A percentile compares a stretch with the other conserved stretches of the same genome.
phyloP scores from a whole-genome alignment of 2,888 invertebrate species.

The Euplexia lucipara region DNA sequence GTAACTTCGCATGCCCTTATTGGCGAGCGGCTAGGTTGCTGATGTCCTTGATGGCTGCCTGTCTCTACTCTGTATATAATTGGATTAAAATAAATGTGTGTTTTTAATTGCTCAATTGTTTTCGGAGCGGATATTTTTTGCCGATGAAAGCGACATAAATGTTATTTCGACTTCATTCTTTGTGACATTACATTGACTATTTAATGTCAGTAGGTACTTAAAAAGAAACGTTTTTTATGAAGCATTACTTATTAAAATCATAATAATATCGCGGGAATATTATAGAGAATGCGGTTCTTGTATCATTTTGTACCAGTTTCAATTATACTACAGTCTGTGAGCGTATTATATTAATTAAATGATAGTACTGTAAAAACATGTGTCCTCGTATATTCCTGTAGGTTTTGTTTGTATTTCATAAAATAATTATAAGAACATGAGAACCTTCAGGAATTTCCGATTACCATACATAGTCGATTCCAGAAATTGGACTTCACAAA shows the following conservation, averaged over 20 bases:
- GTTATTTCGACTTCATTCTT: slow-evolving; percentile 43
- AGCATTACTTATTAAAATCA: slow-evolving; percentile 28
- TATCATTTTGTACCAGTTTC: slow-evolving; percentile 2
- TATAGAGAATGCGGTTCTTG: neutral
- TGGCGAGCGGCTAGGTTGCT: slow-evolving; percentile 30
- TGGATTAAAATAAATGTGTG: slow-evolving; percentile 63
- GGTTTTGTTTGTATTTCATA: neutral
- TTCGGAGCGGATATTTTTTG: slow-evolving; percentile 55
- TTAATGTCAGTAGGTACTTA: slow-evolving; percentile 39
- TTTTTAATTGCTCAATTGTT: slow-evolving; percentile 68
- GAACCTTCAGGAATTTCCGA: neutral
- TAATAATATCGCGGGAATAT: slow-evolving; percentile 9
- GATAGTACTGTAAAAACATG: neutral
- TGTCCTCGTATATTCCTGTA: neutral
- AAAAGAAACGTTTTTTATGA: slow-evolving; percentile 24
- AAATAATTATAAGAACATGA: neutral
- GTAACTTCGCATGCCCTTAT: slow-evolving; percentile 58
- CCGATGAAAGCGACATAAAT: slow-evolving; percentile 22
- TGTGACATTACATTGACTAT: slow-evolving; percentile 55
- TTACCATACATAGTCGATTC: neutral
- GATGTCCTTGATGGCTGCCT: slow-evolving; percentile 53
- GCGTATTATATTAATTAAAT: slow-evolving; percentile 14
- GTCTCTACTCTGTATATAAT: slow-evolving; percentile 49
- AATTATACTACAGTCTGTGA: slow-evolving; percentile 6
- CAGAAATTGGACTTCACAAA: neutral